Conservation (phyloP, 2,113 vertebrate species). For the Callionymus lyra region DNA sequence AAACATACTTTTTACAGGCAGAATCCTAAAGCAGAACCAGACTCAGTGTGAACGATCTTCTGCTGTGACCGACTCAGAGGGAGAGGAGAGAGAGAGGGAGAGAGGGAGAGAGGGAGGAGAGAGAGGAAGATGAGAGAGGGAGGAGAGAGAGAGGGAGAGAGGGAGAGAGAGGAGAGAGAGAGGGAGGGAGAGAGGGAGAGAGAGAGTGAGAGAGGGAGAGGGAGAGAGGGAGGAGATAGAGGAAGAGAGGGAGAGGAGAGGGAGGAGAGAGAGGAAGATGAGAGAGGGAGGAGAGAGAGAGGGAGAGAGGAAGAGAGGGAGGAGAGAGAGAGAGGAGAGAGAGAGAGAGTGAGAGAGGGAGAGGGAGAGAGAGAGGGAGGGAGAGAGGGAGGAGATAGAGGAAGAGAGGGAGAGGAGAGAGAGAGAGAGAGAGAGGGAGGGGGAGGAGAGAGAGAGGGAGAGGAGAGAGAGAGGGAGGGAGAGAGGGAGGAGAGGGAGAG, state of each 20-base stretch:
- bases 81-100: no score
- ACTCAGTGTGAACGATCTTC: no score
- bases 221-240: slow-evolving; percentile 3
- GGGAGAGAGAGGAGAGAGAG: not conserved
- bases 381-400: not conserved
- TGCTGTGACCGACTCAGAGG: no score
- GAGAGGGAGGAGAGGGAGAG: not conserved
- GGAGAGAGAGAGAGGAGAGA: not conserved
- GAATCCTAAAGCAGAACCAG: no score
- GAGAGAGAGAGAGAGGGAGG: not conserved
- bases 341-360: no score
- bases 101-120: no score
- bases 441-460: not conserved
- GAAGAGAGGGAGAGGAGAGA: not conserved
- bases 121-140: no score
- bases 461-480: not conserved
- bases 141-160: slow-evolving; percentile 6
- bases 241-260: not conserved
- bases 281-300: slow-evolving; percentile 2
- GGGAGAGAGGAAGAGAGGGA: not conserved
- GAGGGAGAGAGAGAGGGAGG: no score
- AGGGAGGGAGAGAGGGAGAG: slow-evolving; percentile 1
- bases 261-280: no score
- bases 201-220: no score
- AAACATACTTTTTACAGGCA: not conserved